phyloP scores from a whole-genome alignment of 2,113 vertebrate species.

The Sakesphorus luctuosus region DNA sequence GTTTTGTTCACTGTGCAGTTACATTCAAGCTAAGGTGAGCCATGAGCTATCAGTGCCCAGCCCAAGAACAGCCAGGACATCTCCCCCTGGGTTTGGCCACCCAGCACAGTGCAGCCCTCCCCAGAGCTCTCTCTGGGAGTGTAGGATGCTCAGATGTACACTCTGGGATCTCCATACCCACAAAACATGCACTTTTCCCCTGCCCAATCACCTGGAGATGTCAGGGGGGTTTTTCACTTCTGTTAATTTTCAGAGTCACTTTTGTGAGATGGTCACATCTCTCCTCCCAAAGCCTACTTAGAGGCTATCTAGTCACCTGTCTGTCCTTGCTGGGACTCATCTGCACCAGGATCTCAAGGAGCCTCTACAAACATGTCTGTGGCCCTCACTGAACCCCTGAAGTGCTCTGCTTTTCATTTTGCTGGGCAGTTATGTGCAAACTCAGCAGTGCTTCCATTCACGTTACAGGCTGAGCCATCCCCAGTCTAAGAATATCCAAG shows the following conservation, averaged over 20 bases:
- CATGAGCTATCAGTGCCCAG: not conserved
- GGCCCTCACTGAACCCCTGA: not conserved
- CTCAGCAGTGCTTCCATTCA: not conserved
- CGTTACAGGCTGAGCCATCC: not conserved
- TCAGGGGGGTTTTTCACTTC: not conserved
- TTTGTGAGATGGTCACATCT: not conserved
- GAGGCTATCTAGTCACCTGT: not conserved
- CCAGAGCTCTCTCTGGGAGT: not conserved
- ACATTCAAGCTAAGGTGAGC: not conserved
- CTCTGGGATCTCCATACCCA: not conserved
- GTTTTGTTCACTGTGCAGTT: not conserved
- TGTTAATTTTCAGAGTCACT: not conserved
- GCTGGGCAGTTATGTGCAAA: not conserved
- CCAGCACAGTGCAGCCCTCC: not conserved
- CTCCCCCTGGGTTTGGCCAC: not conserved
- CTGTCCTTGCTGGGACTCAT: not conserved
- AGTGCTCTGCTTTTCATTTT: not conserved
- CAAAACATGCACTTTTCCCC: not conserved
- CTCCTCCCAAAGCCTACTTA: not conserved
- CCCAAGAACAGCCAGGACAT: not conserved
- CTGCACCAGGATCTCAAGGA: not conserved
- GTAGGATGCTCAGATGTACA: not conserved
- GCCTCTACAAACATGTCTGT: not conserved
- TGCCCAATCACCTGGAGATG: not conserved
- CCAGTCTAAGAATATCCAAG: not conserved